phyloP scores from a whole-genome alignment of 1,140 invertebrate species.

The Melanaphis sacchari region DNA sequence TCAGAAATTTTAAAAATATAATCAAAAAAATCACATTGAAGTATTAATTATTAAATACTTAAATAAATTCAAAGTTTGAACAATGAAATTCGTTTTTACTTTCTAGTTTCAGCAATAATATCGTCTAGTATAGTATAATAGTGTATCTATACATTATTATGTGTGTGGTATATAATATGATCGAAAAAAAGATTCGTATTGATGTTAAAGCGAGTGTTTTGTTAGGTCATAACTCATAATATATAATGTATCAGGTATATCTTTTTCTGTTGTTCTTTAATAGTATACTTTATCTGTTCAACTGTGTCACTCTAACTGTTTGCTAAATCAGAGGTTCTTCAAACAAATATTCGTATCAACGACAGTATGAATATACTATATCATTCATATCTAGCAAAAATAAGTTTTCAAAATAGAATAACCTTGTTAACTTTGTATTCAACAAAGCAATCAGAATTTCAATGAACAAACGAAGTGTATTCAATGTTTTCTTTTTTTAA shows the following conservation, averaged over 20 bases:
- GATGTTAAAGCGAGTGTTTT: neutral
- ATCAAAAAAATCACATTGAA: too few species aligned
- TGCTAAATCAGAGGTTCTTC: neutral
- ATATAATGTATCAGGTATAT: neutral
- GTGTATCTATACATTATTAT: neutral
- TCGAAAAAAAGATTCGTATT: neutral
- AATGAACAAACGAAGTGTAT: neutral
- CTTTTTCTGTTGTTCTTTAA: neutral
- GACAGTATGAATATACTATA: neutral
- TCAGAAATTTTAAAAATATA: too few species aligned
- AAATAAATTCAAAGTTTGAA: too few species aligned
- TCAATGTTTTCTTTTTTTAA: neutral
- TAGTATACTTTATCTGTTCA: neutral
- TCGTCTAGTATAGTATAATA: neutral
- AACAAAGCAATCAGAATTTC: neutral
- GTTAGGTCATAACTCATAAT: neutral
- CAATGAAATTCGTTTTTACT: too few species aligned
- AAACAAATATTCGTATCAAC: neutral
- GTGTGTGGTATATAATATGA: neutral
- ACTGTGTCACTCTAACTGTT: neutral
- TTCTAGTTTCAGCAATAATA: neutral
- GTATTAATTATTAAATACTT: too few species aligned
- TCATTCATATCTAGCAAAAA: neutral
- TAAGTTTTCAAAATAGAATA: neutral
- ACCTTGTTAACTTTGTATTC: neutral